phyloP scores from a whole-genome alignment of 2,888 invertebrate genomes.

The Nephrotoma flavescens region DNA sequence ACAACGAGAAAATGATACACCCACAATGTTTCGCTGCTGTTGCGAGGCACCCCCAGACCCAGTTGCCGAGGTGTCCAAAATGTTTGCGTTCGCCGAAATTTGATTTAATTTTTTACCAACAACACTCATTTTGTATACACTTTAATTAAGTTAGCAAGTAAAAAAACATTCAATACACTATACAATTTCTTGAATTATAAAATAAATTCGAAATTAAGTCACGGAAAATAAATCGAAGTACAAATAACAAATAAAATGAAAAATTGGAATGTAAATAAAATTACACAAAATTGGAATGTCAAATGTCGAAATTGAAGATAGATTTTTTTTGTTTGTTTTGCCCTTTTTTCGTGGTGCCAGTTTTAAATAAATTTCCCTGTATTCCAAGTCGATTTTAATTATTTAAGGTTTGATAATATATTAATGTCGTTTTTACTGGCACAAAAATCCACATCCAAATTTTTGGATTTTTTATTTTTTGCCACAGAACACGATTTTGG shows the following conservation, averaged over 20 bases:
- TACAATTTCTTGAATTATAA: not conserved
- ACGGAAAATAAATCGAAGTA: not conserved
- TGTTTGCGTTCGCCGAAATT: constrained; percentile 14
- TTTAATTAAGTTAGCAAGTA: not conserved
- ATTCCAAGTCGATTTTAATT: not conserved
- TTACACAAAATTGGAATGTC: not conserved
- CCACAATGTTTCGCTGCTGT: constrained; percentile 11
- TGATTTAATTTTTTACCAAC: constrained; percentile 37
- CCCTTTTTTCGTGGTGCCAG: not conserved
- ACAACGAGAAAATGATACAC: too few relatives aligned
- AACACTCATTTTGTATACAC: constrained; percentile 32
- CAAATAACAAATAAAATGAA: not conserved
- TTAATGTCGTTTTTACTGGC: too few relatives aligned
- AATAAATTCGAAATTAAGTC: not conserved
- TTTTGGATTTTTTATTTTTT: too few relatives aligned
- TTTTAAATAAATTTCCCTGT: not conserved
- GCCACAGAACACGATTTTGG: too few relatives aligned
- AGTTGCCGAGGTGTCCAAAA: constrained; percentile 4
- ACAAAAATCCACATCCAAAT: too few relatives aligned
- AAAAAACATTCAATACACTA: not conserved
- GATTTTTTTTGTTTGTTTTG: not conserved
- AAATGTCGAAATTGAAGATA: not conserved
- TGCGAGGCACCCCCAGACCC: constrained; percentile 7
- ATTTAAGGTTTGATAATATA: not conserved
- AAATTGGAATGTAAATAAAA: not conserved